These are phyloP conservation scores for Enteromius unitaeniatus DNA, from an alignment of 2,797 vertebrate species.

Conservation along the genomic window DNA sequence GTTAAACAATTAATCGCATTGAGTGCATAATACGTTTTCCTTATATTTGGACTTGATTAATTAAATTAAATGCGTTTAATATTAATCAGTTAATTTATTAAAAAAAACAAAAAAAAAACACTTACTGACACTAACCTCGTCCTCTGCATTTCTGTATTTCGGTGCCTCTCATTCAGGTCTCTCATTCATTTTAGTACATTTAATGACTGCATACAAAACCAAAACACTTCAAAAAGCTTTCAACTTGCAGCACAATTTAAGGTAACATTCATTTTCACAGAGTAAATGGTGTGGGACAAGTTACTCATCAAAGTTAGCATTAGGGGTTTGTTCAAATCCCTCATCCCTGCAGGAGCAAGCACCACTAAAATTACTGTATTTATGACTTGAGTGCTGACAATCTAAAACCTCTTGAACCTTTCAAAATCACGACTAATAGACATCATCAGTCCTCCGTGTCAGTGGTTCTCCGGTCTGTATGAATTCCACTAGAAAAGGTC, in stretches of 20 bases:
- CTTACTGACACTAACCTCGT: too few relatives aligned
- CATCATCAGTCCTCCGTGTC: slow-evolving; percentile 76
- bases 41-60: too few relatives aligned
- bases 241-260: background rate
- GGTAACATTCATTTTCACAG: background rate
- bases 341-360: slow-evolving; percentile 3
- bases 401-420: slow-evolving; percentile 38
- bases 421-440: slow-evolving; percentile 73
- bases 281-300: background rate
- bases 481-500: slow-evolving; percentile 28
- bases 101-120: too few relatives aligned
- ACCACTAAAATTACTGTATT: background rate
- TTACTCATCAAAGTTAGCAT: slow-evolving; percentile 3
- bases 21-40: too few relatives aligned
- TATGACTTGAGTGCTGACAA: slow-evolving; percentile 11
- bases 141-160: too few relatives aligned
- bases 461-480: slow-evolving; percentile 54
- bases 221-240: background rate
- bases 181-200: too few relatives aligned
- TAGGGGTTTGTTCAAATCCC: background rate
- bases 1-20: too few relatives aligned
- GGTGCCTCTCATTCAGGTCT: too few relatives aligned
- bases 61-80: too few relatives aligned
- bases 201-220: background rate
- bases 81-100: too few relatives aligned